Percentiles rank a stretch among this genome's conserved stretches.
Evolutionary conservation across 2,888 invertebrate species (phyloP).

Genomic region (Exocentrus adspersus): DNA sequence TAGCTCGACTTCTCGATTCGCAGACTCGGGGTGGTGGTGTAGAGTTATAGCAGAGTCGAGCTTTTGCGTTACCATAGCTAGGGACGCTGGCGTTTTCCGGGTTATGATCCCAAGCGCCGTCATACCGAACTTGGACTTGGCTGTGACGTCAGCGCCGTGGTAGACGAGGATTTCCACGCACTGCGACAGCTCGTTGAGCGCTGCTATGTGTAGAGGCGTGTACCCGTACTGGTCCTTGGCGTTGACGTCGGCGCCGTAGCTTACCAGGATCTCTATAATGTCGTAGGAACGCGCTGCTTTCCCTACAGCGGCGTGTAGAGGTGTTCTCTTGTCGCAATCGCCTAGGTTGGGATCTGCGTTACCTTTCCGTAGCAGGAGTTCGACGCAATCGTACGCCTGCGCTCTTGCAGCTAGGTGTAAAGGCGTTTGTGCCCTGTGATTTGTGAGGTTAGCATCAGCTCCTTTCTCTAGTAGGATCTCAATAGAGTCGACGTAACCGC

Average conservation of each 20-base stretch:
- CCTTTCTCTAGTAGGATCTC: conserved; percentile 77
- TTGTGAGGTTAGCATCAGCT: conserved; percentile 79
- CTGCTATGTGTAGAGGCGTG: conserved; percentile 86
- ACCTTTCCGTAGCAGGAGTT: conserved; percentile 77
- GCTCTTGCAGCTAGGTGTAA: conserved; percentile 86
- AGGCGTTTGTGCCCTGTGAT: conserved; percentile 84
- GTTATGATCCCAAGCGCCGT: conserved; percentile 87
- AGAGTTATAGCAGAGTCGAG: conserved; percentile 83
- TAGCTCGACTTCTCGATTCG: conserved; percentile 82
- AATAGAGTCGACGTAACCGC: conserved; percentile 85
- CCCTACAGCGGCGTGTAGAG: conserved; percentile 86
- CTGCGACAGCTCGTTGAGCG: conserved; percentile 83
- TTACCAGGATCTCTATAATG: conserved; percentile 80
- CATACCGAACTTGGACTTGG: conserved; percentile 86
- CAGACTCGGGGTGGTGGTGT: conserved; percentile 80
- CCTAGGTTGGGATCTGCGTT: conserved; percentile 82
- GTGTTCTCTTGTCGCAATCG: conserved; percentile 83
- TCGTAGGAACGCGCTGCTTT: conserved; percentile 84
- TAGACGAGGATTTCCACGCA: conserved; percentile 87
- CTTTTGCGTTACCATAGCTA: conserved; percentile 84
- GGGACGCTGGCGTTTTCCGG: conserved; percentile 85
- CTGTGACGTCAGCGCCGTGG: conserved; percentile 89
- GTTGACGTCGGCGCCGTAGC: conserved; percentile 85
- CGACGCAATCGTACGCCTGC: conserved; percentile 83
- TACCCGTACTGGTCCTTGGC: conserved; percentile 87